Evolutionary conservation across 2,888 invertebrate genomes (phyloP).

Genomic region (Catocala sponsa): DNA sequence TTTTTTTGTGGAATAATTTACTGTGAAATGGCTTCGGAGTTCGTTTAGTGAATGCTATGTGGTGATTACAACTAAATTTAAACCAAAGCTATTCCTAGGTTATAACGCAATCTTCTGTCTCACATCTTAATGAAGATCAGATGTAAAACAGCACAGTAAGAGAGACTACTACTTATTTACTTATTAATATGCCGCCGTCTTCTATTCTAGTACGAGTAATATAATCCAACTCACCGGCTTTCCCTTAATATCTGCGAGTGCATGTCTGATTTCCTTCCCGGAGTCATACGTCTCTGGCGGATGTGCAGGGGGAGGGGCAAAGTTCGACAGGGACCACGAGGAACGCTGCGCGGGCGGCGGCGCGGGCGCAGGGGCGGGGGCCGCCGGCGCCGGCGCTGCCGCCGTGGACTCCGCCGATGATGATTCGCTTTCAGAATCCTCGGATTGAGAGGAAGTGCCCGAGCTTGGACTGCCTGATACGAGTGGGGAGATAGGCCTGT

Average conservation of each 20-base stretch:
- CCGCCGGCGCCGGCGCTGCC: constrained; percentile 86
- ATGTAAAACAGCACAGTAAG: too few relatives aligned
- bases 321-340: constrained; percentile 84
- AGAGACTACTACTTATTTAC: too few relatives aligned
- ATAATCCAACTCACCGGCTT: constrained; percentile 72
- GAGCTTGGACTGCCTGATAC: constrained; percentile 82
- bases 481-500: constrained; percentile 82
- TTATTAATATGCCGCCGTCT: too few relatives aligned
- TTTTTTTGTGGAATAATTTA: too few relatives aligned
- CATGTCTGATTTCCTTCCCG: constrained; percentile 86
- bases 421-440: constrained; percentile 75
- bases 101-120: too few relatives aligned
- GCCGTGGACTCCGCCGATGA: constrained; percentile 90
- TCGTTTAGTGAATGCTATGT: too few relatives aligned
- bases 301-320: constrained; percentile 74
- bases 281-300: constrained; percentile 83
- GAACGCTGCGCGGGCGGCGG: constrained; percentile 75
- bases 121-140: too few relatives aligned
- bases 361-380: constrained; percentile 60
- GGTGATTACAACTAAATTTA: too few relatives aligned
- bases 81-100: too few relatives aligned
- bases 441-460: constrained; percentile 75
- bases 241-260: constrained; percentile 85
- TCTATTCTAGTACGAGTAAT: background rate
- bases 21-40: too few relatives aligned